Conservation (phyloP, 2,888 invertebrate genomes). For the Steinernema scapterisci region DNA sequence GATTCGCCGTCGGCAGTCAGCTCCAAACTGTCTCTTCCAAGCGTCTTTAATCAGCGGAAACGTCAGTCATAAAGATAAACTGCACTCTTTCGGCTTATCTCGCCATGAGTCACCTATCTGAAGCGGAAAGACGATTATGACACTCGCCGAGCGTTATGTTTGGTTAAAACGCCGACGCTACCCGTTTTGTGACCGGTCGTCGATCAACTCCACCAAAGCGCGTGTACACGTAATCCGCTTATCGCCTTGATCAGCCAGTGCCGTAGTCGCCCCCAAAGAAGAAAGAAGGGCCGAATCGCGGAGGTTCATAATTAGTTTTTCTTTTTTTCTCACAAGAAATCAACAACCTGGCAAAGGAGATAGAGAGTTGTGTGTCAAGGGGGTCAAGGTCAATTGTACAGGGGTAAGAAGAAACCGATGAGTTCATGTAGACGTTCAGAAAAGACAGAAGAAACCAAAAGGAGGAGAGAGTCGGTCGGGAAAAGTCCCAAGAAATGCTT, state of each 20-base stretch:
- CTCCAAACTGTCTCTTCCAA: no score
- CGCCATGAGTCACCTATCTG: no score
- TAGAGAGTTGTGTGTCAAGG: slow-evolving; percentile 16
- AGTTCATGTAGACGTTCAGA: neutral
- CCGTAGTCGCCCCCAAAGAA: neutral
- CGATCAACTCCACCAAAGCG: neutral
- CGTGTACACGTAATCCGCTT: neutral
- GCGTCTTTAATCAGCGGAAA: no score
- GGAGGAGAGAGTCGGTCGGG: no score
- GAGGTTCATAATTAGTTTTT: neutral
- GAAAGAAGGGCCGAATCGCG: neutral
- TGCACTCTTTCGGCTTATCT: no score
- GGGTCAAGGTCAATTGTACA: neutral
- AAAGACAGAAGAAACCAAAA: neutral
- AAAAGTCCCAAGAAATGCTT: neutral
- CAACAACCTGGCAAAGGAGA: slow-evolving; percentile 31
- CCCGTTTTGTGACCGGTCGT: no score
- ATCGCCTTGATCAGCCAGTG: neutral
- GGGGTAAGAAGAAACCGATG: neutral
- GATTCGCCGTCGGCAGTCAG: no score
- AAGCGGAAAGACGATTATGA: no score
- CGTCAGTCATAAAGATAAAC: no score
- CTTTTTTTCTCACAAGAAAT: neutral
- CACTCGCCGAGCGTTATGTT: no score
- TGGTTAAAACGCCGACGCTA: no score